phyloP scores from a whole-genome alignment of 2,797 vertebrate genomes.

The Danionella dracula region DNA sequence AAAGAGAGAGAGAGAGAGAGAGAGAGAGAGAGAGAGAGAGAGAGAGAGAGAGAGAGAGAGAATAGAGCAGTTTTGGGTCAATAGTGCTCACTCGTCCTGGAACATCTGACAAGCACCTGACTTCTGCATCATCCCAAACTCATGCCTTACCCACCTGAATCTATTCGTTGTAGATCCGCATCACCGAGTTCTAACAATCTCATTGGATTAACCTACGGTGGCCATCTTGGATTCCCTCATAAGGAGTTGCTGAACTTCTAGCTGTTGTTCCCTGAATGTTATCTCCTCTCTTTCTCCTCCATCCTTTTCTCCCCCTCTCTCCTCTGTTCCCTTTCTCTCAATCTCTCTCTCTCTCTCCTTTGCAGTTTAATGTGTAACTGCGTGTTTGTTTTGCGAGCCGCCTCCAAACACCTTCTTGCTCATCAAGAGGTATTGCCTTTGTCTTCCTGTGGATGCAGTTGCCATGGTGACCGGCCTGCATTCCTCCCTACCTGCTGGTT shows the following conservation, averaged over 20 bases:
- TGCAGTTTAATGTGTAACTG: background rate
- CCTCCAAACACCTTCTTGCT: conserved; percentile 14
- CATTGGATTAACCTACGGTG: too few species aligned
- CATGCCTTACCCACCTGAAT: too few species aligned
- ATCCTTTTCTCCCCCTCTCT: too few species aligned
- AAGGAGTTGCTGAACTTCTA: background rate
- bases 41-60: conserved; percentile 12
- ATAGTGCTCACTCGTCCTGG: conserved; percentile 32
- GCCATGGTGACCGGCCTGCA: conserved; percentile 39
- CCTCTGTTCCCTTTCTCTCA: too few species aligned
- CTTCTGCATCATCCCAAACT: too few species aligned
- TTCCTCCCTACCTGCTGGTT: conserved; percentile 44
- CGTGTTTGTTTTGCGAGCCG: background rate
- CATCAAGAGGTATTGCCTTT: conserved; percentile 37
- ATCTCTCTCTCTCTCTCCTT: too few species aligned
- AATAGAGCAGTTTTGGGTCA: conserved; percentile 25
- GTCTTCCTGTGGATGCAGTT: conserved; percentile 38
- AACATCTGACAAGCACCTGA: too few species aligned
- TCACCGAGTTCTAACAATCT: too few species aligned
- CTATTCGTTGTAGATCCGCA: too few species aligned
- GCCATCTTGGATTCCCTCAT: background rate
- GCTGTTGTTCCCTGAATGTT: too few species aligned
- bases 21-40: conserved; percentile 13
- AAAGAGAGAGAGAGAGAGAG: background rate
- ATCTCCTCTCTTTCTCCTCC: too few species aligned